Base-by-base conservation (phyloP, 2,888 invertebrate genomes). In the Megalurothrips usitatus region DNA sequence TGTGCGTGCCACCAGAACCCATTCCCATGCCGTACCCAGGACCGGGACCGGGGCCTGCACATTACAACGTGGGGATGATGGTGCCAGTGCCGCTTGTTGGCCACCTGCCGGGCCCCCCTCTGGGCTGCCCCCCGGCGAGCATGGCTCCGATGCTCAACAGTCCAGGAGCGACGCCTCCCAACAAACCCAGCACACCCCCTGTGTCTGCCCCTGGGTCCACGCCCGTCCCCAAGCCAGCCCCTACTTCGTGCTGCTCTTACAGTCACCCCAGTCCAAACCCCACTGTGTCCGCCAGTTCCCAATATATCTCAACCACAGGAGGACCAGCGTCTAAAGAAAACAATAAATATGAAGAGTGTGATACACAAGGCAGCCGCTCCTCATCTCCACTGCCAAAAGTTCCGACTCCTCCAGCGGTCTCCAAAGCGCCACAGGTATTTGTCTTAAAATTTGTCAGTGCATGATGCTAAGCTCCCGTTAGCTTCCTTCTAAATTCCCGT, bases 61-160 rank as follows among this genome's bases (percentile, higher is more conserved):
- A 75, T 75, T 75, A 58, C 58, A 58, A 19, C 14, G 34, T 58
- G 17, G 58, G 58, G 58, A 75, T 75, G 68, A 75, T 75, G 68
- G 68, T 75, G 1, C 68, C 68, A 11, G 68, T 75, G 3, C 68
- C 68, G 4, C 9, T 75, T 23, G 68, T 75, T 26, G 26, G 68
- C 1, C 68, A 75, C 12, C 23, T 75, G 12, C 68, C 68, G 8
- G 68, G 68, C 26, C 68, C 68, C 0, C 68, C 68, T 26, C 9
- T 75, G 26, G 68, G 23, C n/a, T 23, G n/a, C 23, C 68, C 68
- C 8, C 68, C 68, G 8, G 68, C 26, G 8, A 75, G 23, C 19
- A 58, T 58, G 58, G 58, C 58, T 0, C 58, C 58, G 19, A 14
- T 19, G 4, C 17, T 58, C 14, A 58, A 12, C 6, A 17, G 19